Evolutionary conservation across 2,888 invertebrate genomes (phyloP).

Genomic region (Tortrix viridana): DNA sequence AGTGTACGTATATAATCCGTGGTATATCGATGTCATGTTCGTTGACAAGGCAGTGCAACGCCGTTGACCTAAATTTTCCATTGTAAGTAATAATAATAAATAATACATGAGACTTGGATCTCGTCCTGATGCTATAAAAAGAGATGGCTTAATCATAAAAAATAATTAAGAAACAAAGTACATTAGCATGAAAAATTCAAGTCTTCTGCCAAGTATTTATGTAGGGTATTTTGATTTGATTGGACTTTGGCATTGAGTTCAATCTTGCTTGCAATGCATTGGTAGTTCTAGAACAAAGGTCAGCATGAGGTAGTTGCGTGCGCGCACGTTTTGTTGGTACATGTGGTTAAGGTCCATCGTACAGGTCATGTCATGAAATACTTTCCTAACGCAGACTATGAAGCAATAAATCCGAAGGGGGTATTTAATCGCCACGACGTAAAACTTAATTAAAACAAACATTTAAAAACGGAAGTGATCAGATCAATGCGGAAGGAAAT

Average conservation of each 20-base stretch:
- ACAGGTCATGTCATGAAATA: constrained; percentile 4
- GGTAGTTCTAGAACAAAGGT: constrained; percentile 20
- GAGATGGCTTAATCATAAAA: neutral
- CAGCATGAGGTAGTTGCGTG: constrained; percentile 29
- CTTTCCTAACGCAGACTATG: constrained; percentile 19
- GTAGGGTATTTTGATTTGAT: constrained; percentile 3
- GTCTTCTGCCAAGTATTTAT: constrained; percentile 22
- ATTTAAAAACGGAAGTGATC: constrained; percentile 19
- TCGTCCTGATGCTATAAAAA: neutral
- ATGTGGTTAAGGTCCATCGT: constrained; percentile 38
- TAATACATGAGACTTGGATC: too few relatives aligned
- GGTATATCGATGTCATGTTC: constrained; percentile 7
- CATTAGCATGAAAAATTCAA: constrained; percentile 12
- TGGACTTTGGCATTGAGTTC: constrained; percentile 3
- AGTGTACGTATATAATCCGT: neutral
- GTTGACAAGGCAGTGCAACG: neutral
- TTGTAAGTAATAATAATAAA: too few relatives aligned
- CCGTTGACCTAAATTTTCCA: neutral
- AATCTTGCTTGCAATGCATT: constrained; percentile 12
- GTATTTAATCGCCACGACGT: neutral
- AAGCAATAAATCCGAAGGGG: constrained; percentile 12
- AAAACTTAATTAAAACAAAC: too few relatives aligned
- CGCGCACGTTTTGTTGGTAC: constrained; percentile 35
- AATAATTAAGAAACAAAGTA: constrained; percentile 15
- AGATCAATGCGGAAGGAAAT: constrained; percentile 24